Evolutionary conservation across 1,140 invertebrate genomes (phyloP), one percentile per base, ranked within the genome.

Genomic region (Andricus grossulariae): DNA sequence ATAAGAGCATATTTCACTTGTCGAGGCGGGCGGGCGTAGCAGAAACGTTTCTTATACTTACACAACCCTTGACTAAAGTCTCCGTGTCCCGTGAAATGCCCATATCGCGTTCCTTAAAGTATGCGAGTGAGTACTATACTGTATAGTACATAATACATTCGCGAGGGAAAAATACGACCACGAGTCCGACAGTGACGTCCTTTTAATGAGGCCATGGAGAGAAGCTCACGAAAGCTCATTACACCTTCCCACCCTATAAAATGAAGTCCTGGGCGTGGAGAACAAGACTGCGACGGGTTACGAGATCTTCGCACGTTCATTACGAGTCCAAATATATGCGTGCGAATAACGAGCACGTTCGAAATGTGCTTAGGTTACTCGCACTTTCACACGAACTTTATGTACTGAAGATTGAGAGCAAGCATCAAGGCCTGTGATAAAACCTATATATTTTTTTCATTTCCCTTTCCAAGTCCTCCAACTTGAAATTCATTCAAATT

Each of bases 151-250:
- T 54, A 19, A 45, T 66, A 10, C 25, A 66, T 25, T 32, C 25
- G 25, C 5, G 16, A 52, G 15, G 15, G 51, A 75, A 75, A 72
- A 75, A 66, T 66, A 66, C 60, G 60, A 66, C 60, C 60, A 45
- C n/a, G 25, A 25, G 60, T 66, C 60, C 60, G 60, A 66, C 52
- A 57, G 50, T 50, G 66, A 52, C 60, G 71, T 75, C 71, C 71
- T 83, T 66, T 83, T 81, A 83, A 83, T 75, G 76, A 80, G 81
- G 71, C 77, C 72, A 74, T 74, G 72, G 76, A 71, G 74, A 45
- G 51, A 57, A 75, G 72, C 79, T 79, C 75, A 66, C 71, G 74
- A 60, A 76, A 73, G 74, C 77, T 83, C 82, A 77, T 83, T 83
- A 83, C 82, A 72, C 11, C 39, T 74, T 73, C 21, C 60, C 60